Conservation (phyloP, 1,140 invertebrate species). For the Eriocheir sinensis region DNA sequence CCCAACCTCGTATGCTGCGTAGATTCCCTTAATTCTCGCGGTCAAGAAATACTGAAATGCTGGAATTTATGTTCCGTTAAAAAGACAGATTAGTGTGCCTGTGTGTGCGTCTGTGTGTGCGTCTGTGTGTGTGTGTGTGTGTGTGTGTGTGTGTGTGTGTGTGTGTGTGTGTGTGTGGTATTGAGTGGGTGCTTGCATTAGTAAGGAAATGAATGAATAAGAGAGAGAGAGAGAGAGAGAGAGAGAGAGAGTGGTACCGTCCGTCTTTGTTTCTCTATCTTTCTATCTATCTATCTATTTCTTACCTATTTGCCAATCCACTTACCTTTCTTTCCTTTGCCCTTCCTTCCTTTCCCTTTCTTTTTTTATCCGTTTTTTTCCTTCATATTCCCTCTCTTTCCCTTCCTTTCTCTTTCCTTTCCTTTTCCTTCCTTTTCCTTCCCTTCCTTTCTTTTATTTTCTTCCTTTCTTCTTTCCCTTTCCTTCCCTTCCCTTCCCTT, state of each 20-base stretch:
- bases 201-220: slow-evolving; percentile 25
- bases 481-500: background rate
- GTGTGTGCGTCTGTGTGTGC: background rate
- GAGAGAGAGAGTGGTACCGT: no score
- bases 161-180: slow-evolving; percentile 43
- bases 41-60: no score
- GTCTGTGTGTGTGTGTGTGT: slow-evolving; percentile 49
- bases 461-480: background rate
- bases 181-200: no score
- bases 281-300: no score
- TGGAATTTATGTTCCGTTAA: no score
- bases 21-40: no score
- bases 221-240: slow-evolving; percentile 43
- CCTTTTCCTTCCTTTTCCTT: background rate
- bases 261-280: no score
- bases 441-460: background rate
- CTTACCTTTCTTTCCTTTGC: no score
- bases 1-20: background rate
- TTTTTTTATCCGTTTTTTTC: background rate
- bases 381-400: background rate
- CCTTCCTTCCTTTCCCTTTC: no score
- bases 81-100: no score
- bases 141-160: slow-evolving; percentile 46
- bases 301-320: no score
- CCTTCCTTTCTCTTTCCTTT: background rate